Evolutionary conservation across 2,797 vertebrate genomes (phyloP), one percentile per base, ranked within the genome.

Genomic region (Centropyge bicolor): DNA sequence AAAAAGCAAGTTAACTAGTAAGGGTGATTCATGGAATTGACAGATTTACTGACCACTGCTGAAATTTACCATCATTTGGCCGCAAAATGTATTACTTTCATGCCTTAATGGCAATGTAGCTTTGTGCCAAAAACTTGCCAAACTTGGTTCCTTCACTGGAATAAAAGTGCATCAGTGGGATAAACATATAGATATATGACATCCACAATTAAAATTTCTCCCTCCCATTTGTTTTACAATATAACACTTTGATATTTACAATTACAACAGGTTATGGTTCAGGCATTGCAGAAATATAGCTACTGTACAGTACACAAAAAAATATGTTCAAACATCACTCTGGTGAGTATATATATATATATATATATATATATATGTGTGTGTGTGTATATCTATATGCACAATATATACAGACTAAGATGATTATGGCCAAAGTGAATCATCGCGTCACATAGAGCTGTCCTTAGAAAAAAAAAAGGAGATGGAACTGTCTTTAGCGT

Each of bases 151-250:
- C 71, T 90, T 89, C 80, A 81, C 75, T 55, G 35, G 19, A 68
- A 20, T 70, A 65, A 90, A 93, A 88, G 89, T 91, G 89, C 87
- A 79, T 86, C 38, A 80, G 85, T 77, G 75, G 56, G 13, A 83
- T 78, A 57, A 83, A 79, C 79, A 36, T 82, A 69, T 7, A 82
- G 13, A 71, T 67, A 80, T 41, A 78, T 27, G 36, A 73, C 0
- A 14, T 70, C 22, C 8, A 51, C 22, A 66, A 76, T 59, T 70
- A 40, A 64, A 73, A 52, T 67, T 10, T 69, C 20, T 31, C 54
- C 54, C 31, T 36, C 24, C 0, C 24, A 38, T 72, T 70, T 73
- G 5, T 51, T 76, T 87, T 46, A 12, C 45, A 75, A 78, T 62
- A 79, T 17, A 64, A 70, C 13, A 70, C 24, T 80, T 82, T 62